Evolutionary conservation across 2,113 vertebrate species (phyloP).

Genomic region (Eclectus roratus): DNA sequence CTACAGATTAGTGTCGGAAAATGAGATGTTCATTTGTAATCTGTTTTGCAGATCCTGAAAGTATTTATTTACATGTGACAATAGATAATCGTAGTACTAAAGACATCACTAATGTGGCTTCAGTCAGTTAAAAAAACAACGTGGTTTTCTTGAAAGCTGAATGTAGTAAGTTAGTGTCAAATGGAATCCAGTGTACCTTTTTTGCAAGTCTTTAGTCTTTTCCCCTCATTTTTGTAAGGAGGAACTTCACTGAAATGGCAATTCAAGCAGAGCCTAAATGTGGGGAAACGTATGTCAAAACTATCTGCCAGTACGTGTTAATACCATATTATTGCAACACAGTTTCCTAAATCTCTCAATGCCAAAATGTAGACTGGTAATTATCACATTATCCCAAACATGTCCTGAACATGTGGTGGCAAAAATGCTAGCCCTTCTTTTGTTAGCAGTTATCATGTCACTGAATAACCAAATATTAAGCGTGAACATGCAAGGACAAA

Average conservation of each 20-base stretch:
- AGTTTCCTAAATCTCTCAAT: not conserved
- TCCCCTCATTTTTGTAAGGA: not conserved
- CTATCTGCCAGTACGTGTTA: not conserved
- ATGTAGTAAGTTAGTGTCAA: not conserved
- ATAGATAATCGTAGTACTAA: not conserved
- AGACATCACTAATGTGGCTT: not conserved
- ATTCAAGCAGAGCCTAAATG: not conserved
- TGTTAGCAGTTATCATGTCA: not conserved
- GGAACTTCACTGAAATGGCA: not conserved
- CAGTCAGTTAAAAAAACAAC: not conserved
- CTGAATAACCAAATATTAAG: not conserved
- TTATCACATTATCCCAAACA: not conserved
- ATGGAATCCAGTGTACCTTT: not conserved
- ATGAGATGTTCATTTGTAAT: not conserved
- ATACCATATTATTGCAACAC: not conserved
- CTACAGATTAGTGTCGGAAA: not conserved
- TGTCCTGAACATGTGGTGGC: not conserved
- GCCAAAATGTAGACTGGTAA: not conserved
- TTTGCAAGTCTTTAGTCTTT: not conserved
- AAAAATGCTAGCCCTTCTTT: not conserved
- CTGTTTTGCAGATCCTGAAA: not conserved
- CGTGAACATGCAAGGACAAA: not conserved
- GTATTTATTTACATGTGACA: not conserved
- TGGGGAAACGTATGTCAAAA: not conserved
- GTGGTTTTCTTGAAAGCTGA: not conserved